phyloP scores from a whole-genome alignment of 2,797 vertebrate genomes.

The Lithobates pipiens region DNA sequence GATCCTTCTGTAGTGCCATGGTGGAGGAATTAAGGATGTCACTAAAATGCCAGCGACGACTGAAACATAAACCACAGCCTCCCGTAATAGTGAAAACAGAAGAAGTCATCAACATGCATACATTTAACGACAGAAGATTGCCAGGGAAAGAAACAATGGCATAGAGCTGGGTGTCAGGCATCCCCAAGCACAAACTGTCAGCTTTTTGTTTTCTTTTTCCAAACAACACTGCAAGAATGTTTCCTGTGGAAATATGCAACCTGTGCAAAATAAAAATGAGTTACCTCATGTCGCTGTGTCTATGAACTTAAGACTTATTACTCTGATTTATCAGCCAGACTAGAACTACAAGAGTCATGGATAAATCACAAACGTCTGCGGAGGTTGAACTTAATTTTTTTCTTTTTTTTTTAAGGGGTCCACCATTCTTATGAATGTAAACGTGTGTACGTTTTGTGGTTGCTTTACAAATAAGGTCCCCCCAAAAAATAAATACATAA shows the following conservation, averaged over 20 bases:
- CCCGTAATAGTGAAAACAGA: slow-evolving; percentile 97
- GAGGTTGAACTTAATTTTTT: slow-evolving; percentile 74
- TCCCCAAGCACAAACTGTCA: slow-evolving; percentile 85
- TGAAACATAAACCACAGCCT: slow-evolving; percentile 97
- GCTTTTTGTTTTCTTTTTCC: slow-evolving; percentile 74
- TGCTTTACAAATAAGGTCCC: slow-evolving; percentile 78
- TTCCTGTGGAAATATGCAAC: slow-evolving; percentile 99
- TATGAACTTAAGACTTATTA: slow-evolving; percentile 84
- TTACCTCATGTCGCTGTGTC: slow-evolving; percentile 92
- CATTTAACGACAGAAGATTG: slow-evolving; percentile 98
- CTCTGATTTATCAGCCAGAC: slow-evolving; percentile 80
- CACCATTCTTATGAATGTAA: slow-evolving; percentile 79
- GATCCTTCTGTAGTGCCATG: slow-evolving; percentile 98
- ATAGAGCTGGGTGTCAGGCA: slow-evolving; percentile 81
- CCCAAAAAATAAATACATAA: slow-evolving; percentile 54
- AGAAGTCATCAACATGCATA: slow-evolving; percentile 99
- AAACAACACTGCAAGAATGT: slow-evolving; percentile 92
- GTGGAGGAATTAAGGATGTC: slow-evolving; percentile 96
- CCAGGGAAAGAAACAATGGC: slow-evolving; percentile 99
- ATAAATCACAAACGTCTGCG: slow-evolving; percentile 73
- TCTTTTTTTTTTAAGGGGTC: slow-evolving; percentile 71
- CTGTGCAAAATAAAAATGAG: slow-evolving; percentile 92
- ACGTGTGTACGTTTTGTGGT: slow-evolving; percentile 75
- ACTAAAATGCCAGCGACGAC: slow-evolving; percentile 95
- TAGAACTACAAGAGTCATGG: slow-evolving; percentile 79